Evolutionary conservation across 37 sponge, comb jelly and placozoan genomes (phyloP).

Genomic region (Agelas oroides): DNA sequence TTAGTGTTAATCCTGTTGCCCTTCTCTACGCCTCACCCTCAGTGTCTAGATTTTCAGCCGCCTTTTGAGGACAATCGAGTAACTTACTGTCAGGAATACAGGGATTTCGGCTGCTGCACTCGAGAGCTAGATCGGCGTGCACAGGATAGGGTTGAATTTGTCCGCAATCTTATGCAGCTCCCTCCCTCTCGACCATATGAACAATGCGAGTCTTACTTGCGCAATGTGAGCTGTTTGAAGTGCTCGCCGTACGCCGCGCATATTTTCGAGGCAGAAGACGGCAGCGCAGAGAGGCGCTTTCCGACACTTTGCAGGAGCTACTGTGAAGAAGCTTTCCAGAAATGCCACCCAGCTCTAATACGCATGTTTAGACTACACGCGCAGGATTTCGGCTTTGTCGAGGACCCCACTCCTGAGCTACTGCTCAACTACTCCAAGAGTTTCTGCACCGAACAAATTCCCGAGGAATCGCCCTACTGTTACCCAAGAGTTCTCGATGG

Average conservation of each 20-base stretch:
- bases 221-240: slow-evolving; percentile 50
- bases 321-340: slow-evolving; percentile 49
- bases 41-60: slow-evolving; percentile 76
- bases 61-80: slow-evolving; percentile 44
- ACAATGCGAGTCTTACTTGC: slow-evolving; percentile 47
- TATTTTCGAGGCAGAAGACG: slow-evolving; percentile 65
- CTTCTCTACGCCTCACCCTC: slow-evolving; percentile 54
- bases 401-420: background rate
- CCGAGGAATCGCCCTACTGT: slow-evolving; percentile 61
- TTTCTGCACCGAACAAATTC: slow-evolving; percentile 48
- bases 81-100: slow-evolving; percentile 59
- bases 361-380: slow-evolving; percentile 31
- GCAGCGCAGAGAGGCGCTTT: background rate
- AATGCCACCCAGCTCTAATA: slow-evolving; percentile 43
- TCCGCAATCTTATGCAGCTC: background rate
- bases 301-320: slow-evolving; percentile 70
- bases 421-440: slow-evolving; percentile 8
- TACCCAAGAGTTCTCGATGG: slow-evolving; percentile 70
- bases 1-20: background rate
- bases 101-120: slow-evolving; percentile 51
- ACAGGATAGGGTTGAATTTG: slow-evolving; percentile 2
- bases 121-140: slow-evolving; percentile 26
- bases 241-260: slow-evolving; percentile 83
- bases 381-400: background rate
- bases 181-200: background rate